phyloP scores from a whole-genome alignment of 1,140 invertebrate species.

The Lepidurus arcticus region DNA sequence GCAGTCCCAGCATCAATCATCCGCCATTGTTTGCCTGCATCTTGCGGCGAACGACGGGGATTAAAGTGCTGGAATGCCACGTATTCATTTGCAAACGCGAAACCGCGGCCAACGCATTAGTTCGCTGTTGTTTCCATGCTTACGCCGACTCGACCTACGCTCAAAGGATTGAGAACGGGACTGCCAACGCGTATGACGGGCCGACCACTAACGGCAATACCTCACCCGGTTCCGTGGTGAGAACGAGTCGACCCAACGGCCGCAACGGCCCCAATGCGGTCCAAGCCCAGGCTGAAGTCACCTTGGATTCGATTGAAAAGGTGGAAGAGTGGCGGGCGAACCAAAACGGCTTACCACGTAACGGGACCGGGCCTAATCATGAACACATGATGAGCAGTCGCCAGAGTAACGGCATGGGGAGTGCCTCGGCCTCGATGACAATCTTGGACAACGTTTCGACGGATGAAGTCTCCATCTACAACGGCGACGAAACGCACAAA shows the following conservation, averaged over 20 bases:
- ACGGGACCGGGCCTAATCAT: slow-evolving; percentile 49
- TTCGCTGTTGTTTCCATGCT: slow-evolving; percentile 89
- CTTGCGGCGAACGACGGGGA: slow-evolving; percentile 87
- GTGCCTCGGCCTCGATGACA: slow-evolving; percentile 39
- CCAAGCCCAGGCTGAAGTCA: slow-evolving; percentile 33
- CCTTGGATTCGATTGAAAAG: slow-evolving; percentile 39
- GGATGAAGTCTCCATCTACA: slow-evolving; percentile 68
- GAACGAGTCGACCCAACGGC: slow-evolving; percentile 33
- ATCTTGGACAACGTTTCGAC: slow-evolving; percentile 40
- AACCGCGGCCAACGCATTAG: slow-evolving; percentile 87
- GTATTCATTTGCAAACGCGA: slow-evolving; percentile 96
- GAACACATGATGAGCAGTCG: slow-evolving; percentile 41
- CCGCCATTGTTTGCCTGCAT: slow-evolving; percentile 97
- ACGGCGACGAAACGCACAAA: slow-evolving; percentile 88
- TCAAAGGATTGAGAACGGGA: slow-evolving; percentile 58
- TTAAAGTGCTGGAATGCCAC: slow-evolving; percentile 98
- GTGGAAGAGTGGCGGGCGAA: slow-evolving; percentile 40
- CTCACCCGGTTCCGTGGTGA: slow-evolving; percentile 36
- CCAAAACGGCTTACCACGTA: slow-evolving; percentile 29
- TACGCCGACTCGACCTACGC: slow-evolving; percentile 91
- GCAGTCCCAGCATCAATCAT: slow-evolving; percentile 74
- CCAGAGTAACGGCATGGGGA: slow-evolving; percentile 48
- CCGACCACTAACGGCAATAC: neutral
- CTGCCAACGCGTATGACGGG: neutral
- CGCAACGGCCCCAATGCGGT: slow-evolving; percentile 15